phyloP scores from a whole-genome alignment of 1,140 invertebrate genomes.

The Calosoma granatense region DNA sequence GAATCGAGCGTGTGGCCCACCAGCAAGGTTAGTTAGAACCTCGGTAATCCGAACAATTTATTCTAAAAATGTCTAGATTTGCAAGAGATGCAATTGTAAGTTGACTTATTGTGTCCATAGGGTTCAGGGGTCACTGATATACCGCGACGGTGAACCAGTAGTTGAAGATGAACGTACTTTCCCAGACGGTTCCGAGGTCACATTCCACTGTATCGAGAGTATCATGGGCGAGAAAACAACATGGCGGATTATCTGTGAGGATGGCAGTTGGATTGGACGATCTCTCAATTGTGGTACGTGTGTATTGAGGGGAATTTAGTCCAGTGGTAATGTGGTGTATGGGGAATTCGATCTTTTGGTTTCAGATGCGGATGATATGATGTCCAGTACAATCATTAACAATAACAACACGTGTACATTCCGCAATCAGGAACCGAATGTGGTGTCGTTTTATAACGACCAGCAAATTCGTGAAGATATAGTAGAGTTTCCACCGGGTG shows the following conservation, averaged over 20 bases:
- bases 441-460: slow-evolving; percentile 70
- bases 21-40: slow-evolving; percentile 42
- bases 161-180: slow-evolving; percentile 44
- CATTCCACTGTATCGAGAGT: slow-evolving; percentile 67
- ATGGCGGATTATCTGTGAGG: slow-evolving; percentile 73
- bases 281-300: slow-evolving; percentile 61
- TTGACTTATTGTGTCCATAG: slow-evolving; percentile 31
- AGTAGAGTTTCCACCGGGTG: slow-evolving; percentile 64
- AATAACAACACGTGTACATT: slow-evolving; percentile 66
- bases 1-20: slow-evolving; percentile 50
- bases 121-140: slow-evolving; percentile 56
- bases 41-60: background rate
- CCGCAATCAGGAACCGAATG: slow-evolving; percentile 63
- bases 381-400: slow-evolving; percentile 28
- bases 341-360: too few species aligned
- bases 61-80: background rate
- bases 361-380: slow-evolving; percentile 41
- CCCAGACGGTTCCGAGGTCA: slow-evolving; percentile 68
- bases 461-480: slow-evolving; percentile 60
- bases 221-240: slow-evolving; percentile 68
- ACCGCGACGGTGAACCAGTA: slow-evolving; percentile 44
- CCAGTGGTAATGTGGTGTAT: too few species aligned
- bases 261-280: slow-evolving; percentile 70
- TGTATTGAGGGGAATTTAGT: background rate
- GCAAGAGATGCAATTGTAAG: too few species aligned